Conservation (phyloP, 2,888 invertebrate species). For the Coecobrya sp. region DNA sequence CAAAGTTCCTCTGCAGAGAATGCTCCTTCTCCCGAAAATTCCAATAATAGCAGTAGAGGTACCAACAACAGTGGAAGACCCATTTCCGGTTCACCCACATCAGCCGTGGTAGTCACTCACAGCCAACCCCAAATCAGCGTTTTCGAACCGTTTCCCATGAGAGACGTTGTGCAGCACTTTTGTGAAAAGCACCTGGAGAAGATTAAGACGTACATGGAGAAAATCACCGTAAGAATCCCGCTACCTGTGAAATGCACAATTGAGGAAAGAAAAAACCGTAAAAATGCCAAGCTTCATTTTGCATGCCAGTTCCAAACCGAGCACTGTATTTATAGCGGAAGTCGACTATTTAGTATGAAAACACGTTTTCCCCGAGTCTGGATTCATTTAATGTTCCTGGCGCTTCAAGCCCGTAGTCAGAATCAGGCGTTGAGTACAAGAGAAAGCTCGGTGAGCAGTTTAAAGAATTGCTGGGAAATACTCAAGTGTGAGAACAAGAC, state of each 20-base stretch:
- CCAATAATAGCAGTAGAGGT: neutral
- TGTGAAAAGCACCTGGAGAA: constrained; percentile 98
- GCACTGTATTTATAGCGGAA: constrained; percentile 94
- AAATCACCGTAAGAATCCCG: constrained; percentile 94
- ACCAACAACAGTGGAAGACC: neutral
- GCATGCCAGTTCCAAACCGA: constrained; percentile 92
- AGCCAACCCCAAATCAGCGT: constrained; percentile 92
- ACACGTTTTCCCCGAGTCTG: constrained; percentile 93
- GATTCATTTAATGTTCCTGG: constrained; percentile 98
- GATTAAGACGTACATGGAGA: constrained; percentile 96
- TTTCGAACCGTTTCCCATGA: constrained; percentile 96
- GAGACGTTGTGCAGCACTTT: constrained; percentile 97
- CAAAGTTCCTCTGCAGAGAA: constrained; percentile 7
- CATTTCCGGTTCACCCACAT: neutral
- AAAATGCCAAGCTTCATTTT: constrained; percentile 95
- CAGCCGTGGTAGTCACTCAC: constrained; percentile 19
- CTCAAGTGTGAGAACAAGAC: constrained; percentile 96
- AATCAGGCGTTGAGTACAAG: constrained; percentile 93
- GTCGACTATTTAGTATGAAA: constrained; percentile 93
- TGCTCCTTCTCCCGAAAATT: constrained; percentile 40
- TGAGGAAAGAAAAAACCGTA: constrained; percentile 95
- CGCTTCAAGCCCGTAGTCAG: constrained; percentile 93
- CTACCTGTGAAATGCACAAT: constrained; percentile 97
- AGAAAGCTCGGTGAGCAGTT: constrained; percentile 93
- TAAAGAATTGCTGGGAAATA: constrained; percentile 98